phyloP scores from a whole-genome alignment of 2,113 vertebrate species.

The Rhabdornis inornatus region DNA sequence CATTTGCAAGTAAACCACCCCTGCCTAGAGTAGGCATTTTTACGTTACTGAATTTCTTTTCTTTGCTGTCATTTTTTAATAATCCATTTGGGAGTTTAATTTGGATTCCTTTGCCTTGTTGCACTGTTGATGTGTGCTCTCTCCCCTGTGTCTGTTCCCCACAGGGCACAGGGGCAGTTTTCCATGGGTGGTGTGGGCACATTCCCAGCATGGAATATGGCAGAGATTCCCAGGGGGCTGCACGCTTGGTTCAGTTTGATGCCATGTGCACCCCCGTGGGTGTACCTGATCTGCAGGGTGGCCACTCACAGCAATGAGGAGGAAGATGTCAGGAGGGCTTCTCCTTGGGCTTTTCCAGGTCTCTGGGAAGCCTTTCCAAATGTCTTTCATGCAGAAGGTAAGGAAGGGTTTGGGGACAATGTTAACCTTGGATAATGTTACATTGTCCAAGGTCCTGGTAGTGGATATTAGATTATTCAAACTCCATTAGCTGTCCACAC shows the following conservation, averaged over 20 bases:
- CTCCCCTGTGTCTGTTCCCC: neutral
- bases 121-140: rapidly evolving
- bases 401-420: no score
- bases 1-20: neutral
- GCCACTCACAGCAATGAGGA: rapidly evolving
- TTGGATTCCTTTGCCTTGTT: neutral
- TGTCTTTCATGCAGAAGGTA: neutral
- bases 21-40: neutral
- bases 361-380: neutral
- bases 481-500: neutral
- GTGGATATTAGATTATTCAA: neutral
- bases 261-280: rapidly evolving
- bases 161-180: neutral
- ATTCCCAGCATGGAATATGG: rapidly evolving
- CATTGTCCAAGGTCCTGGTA: neutral
- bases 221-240: neutral
- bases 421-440: neutral
- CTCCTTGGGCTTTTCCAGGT: neutral
- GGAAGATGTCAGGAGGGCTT: neutral
- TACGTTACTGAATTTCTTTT: neutral
- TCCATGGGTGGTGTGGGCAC: neutral
- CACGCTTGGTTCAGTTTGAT: neutral
- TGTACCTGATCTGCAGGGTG: neutral
- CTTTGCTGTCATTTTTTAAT: neutral
- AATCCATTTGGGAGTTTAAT: neutral